Evolutionary conservation across 2,888 invertebrate species (phyloP), one percentile per base, ranked within the genome.

Genomic region (Oxytorus armatus): DNA sequence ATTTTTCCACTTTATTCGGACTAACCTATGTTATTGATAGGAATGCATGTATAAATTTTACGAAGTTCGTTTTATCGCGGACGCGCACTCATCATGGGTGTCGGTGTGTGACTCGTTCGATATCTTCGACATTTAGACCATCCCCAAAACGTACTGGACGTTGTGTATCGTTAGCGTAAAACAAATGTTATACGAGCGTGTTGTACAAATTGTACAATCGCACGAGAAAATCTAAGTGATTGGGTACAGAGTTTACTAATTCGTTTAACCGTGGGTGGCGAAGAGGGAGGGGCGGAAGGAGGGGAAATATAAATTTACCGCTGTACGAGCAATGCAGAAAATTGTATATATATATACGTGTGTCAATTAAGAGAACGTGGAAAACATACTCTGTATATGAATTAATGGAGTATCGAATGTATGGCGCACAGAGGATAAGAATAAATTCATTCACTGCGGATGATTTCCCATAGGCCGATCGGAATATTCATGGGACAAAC

Each of bases 401-500:
- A 61, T 61, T 61, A 72, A 72, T 57, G 57, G 49, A 70, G 11
- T 29, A 44, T 70, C 79, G 66, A 72, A 59, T 51, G 57, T 14
- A 36, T n/a, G 36, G 18, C 16, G 65, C 47, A 42, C 10, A 29
- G 21, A 36, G 33, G 66, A 77, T 77, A 80, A 69, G 63, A 80
- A 77, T 80, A 80, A 80, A 77, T 80, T 77, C 63, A 81, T 78
- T 81, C 49, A 29, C 42, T n/a, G 65, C 51, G 44, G 72, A 44
- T 78, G 81, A 81, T 81, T 81, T 81, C 78, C 78, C 77, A 80
- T 65, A 77, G 77, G 77, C 42, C 33, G 16, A 29, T 57, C 49
- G 42, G 63, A 80, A 80, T 80, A 77, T 80, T 77, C 73, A 80
- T 80, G 79, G 16, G 44, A 66, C 59, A 29, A 55, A 44, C 42